Base-by-base conservation (phyloP, 35 echinoderm and acorn worm genomes). In the Diadema setosum region DNA sequence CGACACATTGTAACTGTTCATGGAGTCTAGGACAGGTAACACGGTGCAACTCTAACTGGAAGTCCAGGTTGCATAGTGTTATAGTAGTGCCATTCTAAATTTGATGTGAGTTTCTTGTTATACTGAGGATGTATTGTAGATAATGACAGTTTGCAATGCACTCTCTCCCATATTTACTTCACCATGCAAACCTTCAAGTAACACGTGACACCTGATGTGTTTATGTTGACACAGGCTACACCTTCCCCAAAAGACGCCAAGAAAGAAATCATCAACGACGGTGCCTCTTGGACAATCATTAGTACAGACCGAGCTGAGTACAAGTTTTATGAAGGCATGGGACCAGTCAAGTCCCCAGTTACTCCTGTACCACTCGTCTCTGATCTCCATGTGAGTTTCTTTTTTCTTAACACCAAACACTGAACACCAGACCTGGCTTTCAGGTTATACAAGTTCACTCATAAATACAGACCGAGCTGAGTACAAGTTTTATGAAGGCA, bases 281-380 rank as follows among this genome's bases (percentile, higher is more conserved):
- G 95, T 8, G 95, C 95, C 2, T 97, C 95, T 6, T 94, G 91
- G 95, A 97, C 95, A 12, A 97, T 97, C 80, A 93, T 97, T 42
- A 97, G 95, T 46, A 97, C 95, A 36, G 95, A 97, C 81, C 87
- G 90, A 57, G 95, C 95, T 15, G 95, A 97, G 67, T 97, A 97
- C 65, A 97, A 87, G 58, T 97, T 97, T 81, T 97, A 88, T 81
- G 95, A 97, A 39, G 95, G 95, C 35, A 97, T 97, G 95, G 95
- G 95, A 25, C 88, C 91, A 2, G 95, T 97, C 63, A 97, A 97
- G 30, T 73, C 89, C 23, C 85, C 91, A 12, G 91, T 97, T 7
- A 97, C 91, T 6, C 95, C 95, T 0, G 95, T 97, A 91, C 95
- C 95, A 0, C 82, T 97, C 0, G 95, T 97, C 4, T 49, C 81